Percentiles rank a stretch among this genome's conserved stretches.
phyloP scores from a whole-genome alignment of 2,888 invertebrate genomes.

The Pemphredon lugubris region DNA sequence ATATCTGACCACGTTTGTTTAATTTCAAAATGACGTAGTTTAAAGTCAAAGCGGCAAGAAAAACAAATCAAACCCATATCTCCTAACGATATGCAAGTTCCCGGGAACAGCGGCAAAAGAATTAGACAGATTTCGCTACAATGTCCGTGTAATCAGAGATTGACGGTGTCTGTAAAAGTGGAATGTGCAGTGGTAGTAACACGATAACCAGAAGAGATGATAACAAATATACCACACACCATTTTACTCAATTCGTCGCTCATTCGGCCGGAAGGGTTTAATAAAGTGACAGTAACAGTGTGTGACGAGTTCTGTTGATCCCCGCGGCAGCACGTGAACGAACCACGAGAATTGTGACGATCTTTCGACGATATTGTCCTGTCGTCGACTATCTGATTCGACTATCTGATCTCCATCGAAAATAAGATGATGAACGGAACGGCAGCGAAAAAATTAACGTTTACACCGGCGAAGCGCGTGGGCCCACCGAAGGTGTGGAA shows the following conservation, averaged over 20 bases:
- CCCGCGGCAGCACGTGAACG: background rate
- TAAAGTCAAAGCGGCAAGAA: no score
- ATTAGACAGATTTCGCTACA: no score
- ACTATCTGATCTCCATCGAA: background rate
- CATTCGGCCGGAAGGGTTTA: slow-evolving; percentile 19
- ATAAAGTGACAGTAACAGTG: slow-evolving; percentile 14
- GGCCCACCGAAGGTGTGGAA: slow-evolving; percentile 74
- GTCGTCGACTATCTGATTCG: no score
- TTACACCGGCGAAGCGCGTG: slow-evolving; percentile 37
- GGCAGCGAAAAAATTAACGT: slow-evolving; percentile 15
- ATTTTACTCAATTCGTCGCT: slow-evolving; percentile 17
- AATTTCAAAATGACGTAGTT: no score
- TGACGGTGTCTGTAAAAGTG: slow-evolving; percentile 7
- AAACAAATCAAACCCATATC: no score
- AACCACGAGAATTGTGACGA: background rate
- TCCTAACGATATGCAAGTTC: no score
- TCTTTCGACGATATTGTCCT: no score
- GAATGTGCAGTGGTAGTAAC: background rate
- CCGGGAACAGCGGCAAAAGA: no score
- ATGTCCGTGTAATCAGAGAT: background rate
- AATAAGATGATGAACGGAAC: background rate
- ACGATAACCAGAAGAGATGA: slow-evolving; percentile 26
- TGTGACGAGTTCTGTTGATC: background rate
- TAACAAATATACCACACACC: slow-evolving; percentile 9
- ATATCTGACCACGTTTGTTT: no score